Percentiles rank a stretch among this genome's conserved stretches.
phyloP scores from a whole-genome alignment of 2,797 vertebrate species.

The Sarcophilus harrisii region DNA sequence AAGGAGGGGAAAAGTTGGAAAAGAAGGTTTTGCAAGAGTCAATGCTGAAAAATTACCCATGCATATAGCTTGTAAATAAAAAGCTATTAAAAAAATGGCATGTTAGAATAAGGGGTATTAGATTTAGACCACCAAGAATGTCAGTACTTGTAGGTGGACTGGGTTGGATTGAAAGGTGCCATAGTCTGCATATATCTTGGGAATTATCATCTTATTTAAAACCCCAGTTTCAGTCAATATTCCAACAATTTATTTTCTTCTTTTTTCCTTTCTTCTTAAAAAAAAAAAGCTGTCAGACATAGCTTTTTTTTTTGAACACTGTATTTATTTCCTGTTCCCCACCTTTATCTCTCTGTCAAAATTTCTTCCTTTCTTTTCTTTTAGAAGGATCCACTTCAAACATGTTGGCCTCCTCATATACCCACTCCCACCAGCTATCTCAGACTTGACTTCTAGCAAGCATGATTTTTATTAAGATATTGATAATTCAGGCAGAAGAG shows the following conservation, averaged over 20 bases:
- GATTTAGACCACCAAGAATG: neutral
- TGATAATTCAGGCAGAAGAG: neutral
- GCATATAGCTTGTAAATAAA: no score
- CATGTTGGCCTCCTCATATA: neutral
- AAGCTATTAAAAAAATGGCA: no score
- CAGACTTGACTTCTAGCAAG: neutral
- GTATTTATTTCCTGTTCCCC: constrained; percentile 46
- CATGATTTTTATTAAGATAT: constrained; percentile 4
- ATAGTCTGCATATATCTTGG: neutral
- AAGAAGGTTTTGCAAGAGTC: no score
- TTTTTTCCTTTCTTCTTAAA: constrained; percentile 30
- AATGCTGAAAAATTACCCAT: no score
- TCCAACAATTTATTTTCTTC: neutral
- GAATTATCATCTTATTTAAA: constrained; percentile 41
- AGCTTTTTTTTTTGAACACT: constrained; percentile 58
- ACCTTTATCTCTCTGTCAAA: neutral
- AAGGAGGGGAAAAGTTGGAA: no score
- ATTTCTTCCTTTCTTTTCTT: constrained; percentile 36
- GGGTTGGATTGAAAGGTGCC: constrained; percentile 22
- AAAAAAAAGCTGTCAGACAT: constrained; percentile 31
- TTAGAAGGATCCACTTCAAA: constrained; percentile 14
- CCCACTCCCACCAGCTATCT: neutral
- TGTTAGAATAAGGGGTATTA: constrained; percentile 21
- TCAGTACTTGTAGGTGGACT: neutral
- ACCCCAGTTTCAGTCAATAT: constrained; percentile 27